phyloP scores from a whole-genome alignment of 2,888 invertebrate genomes.

The Anticlea derivata region DNA sequence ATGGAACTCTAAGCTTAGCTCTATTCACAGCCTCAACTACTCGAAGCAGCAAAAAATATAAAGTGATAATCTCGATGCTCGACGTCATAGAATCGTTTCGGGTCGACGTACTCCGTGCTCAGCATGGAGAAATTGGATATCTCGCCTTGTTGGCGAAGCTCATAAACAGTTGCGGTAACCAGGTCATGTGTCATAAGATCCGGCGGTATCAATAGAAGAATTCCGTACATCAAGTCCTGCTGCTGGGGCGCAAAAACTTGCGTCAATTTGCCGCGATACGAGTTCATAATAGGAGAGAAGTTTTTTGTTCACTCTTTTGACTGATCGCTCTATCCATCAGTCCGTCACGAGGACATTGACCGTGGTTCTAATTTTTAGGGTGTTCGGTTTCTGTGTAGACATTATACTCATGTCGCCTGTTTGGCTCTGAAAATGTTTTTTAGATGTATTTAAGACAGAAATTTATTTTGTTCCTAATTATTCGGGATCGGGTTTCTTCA shows the following conservation, averaged over 20 bases:
- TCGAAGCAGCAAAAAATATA: conserved; percentile 25
- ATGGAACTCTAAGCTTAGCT: too few species aligned
- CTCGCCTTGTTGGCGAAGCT: conserved; percentile 54
- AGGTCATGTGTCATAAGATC: conserved; percentile 53
- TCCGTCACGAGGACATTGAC: conserved; percentile 76
- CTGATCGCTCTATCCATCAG: conserved; percentile 67
- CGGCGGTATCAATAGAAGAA: conserved; percentile 57
- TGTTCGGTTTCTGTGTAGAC: conserved; percentile 56
- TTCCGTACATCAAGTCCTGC: conserved; percentile 53
- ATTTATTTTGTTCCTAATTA: conserved; percentile 6
- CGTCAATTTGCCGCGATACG: conserved; percentile 66
- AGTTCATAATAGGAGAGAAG: conserved; percentile 59
- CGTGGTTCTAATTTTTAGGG: conserved; percentile 69
- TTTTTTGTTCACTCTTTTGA: conserved; percentile 73
- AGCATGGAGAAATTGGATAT: conserved; percentile 60
- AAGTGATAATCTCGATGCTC: conserved; percentile 29
- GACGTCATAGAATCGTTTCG: conserved; percentile 45
- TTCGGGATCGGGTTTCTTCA: background rate
- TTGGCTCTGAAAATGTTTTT: conserved; percentile 12
- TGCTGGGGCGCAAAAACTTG: conserved; percentile 64
- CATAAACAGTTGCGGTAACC: conserved; percentile 53
- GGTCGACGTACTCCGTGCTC: conserved; percentile 62
- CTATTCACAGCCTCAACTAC: too few species aligned
- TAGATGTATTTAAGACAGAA: conserved; percentile 5
- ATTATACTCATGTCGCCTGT: conserved; percentile 20